Evolutionary conservation across 2,797 vertebrate genomes (phyloP).

Genomic region (Periophthalmus magnuspinnatus): DNA sequence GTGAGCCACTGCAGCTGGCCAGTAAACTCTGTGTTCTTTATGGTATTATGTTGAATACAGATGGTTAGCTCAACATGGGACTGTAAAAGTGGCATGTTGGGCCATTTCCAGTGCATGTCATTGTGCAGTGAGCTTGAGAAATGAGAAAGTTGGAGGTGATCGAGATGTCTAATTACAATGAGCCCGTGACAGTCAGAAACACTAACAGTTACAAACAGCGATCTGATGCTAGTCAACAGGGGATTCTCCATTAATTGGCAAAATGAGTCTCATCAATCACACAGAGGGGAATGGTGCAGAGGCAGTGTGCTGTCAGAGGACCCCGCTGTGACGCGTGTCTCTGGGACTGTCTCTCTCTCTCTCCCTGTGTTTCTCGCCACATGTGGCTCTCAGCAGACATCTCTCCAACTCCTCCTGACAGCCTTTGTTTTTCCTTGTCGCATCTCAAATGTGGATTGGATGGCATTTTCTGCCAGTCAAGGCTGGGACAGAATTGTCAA

Average conservation of each 20-base stretch:
- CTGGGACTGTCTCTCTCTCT: conserved; percentile 57
- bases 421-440: conserved; percentile 72
- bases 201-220: conserved; percentile 81
- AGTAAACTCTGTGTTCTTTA: background rate
- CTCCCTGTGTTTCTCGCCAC: conserved; percentile 58
- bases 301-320: conserved; percentile 70
- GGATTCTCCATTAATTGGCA: conserved; percentile 83
- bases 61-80: background rate
- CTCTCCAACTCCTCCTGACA: conserved; percentile 68
- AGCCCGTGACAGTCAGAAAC: conserved; percentile 75
- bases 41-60: background rate
- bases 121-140: conserved; percentile 37
- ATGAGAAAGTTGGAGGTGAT: conserved; percentile 53
- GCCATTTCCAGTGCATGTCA: conserved; percentile 31
- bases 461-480: conserved; percentile 72
- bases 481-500: conserved; percentile 68
- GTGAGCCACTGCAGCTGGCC: background rate
- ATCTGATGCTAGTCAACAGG: conserved; percentile 82
- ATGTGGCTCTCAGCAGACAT: conserved; percentile 70
- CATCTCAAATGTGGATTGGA: conserved; percentile 72
- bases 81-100: conserved; percentile 28
- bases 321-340: conserved; percentile 69
- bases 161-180: conserved; percentile 76
- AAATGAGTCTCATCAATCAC: conserved; percentile 86
- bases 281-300: conserved; percentile 64